These are phyloP conservation scores for Folsomia manolachei DNA, from an alignment of 2,888 invertebrate species.

Conservation along the genomic window DNA sequence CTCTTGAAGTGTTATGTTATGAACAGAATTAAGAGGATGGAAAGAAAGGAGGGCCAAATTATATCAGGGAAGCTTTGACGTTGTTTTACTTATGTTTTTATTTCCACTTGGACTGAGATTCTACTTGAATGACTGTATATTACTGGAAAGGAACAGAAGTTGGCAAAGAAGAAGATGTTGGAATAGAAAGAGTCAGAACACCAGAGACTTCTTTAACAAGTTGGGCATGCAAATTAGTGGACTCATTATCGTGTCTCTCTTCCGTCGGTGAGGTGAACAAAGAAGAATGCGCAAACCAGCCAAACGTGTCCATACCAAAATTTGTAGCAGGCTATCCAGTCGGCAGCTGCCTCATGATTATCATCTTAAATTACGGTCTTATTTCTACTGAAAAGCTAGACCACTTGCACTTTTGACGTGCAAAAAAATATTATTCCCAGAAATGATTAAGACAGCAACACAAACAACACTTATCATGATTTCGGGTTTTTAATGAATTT, in stretches of 20 bases:
- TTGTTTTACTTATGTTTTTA: neutral
- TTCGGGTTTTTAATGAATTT: too few species aligned
- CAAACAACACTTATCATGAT: too few species aligned
- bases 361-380: neutral
- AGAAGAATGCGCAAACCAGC: neutral
- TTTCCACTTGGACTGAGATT: constrained; percentile 7
- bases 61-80: too few species aligned
- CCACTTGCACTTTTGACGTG: neutral
- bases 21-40: neutral
- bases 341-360: too few species aligned
- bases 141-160: too few species aligned
- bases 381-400: neutral
- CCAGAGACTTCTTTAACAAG: constrained; percentile 34
- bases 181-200: neutral
- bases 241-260: constrained; percentile 36
- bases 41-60: neutral
- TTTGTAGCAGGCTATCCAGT: neutral
- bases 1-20: neutral
- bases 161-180: neutral
- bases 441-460: too few species aligned
- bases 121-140: neutral
- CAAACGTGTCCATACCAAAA: neutral
- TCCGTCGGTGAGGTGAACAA: neutral
- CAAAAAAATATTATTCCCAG: neutral
- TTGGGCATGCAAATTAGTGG: constrained; percentile 45